Conservation (phyloP, 2,888 invertebrate genomes). For the Chrysolina oricalcia region DNA sequence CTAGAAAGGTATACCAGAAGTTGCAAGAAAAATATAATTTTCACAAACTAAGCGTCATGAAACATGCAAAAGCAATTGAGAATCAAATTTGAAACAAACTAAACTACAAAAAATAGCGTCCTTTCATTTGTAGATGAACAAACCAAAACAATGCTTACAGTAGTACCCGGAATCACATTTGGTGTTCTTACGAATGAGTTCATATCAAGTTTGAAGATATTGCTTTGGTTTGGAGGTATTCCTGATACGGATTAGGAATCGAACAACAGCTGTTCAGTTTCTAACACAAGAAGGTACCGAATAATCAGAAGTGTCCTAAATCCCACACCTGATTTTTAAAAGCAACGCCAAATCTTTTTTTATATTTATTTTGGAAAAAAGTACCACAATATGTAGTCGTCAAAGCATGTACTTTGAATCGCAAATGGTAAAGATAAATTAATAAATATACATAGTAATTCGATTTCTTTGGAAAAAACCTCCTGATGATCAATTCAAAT, state of each 20-base stretch:
- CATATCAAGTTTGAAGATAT: conserved; percentile 15
- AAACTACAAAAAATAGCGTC: neutral
- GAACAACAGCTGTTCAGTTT: neutral
- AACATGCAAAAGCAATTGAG: neutral
- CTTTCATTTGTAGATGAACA: neutral
- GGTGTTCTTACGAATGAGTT: neutral
- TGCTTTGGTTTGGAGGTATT: neutral
- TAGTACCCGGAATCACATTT: neutral
- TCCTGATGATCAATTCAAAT: neutral
- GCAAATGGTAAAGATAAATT: too few relatives aligned
- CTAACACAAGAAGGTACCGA: neutral
- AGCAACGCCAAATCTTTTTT: neutral
- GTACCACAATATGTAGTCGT: neutral
- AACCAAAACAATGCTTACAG: neutral
- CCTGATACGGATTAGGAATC: neutral
- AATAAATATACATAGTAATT: neutral
- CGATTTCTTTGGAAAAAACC: neutral
- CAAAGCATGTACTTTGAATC: too few relatives aligned
- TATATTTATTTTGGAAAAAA: neutral
- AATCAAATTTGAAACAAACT: neutral
- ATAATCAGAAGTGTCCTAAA: neutral
- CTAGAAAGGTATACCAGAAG: conserved; percentile 18
- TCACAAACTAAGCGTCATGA: neutral
- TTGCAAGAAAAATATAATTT: conserved; percentile 1
- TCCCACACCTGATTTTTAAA: neutral